Evolutionary conservation across 2,797 vertebrate genomes (phyloP).

Genomic region (Aldrovandia affinis): DNA sequence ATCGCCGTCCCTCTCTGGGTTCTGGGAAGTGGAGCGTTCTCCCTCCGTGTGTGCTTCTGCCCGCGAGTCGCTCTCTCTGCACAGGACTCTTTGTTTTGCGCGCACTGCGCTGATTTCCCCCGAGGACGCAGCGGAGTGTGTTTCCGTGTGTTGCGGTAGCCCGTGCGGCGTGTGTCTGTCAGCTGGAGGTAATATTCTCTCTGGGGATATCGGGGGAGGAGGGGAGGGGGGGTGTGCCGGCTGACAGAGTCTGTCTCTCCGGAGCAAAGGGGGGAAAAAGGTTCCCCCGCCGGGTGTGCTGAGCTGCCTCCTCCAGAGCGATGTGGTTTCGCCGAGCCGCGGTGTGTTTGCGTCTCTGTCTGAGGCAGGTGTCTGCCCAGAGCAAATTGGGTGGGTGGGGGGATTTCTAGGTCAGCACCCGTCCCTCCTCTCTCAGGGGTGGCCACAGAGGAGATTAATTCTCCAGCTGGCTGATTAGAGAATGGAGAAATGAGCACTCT

Average conservation of each 20-base stretch:
- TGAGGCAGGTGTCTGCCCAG: slow-evolving; percentile 27
- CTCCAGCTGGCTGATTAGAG: slow-evolving; percentile 24
- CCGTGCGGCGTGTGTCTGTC: not conserved
- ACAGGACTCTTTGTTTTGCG: not conserved
- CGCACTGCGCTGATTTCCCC: not conserved
- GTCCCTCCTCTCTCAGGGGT: not conserved
- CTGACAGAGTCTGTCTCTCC: not conserved
- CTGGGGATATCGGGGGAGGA: not conserved
- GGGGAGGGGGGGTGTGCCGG: slow-evolving; percentile 10
- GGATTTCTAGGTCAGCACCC: slow-evolving; percentile 29
- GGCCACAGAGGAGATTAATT: slow-evolving; percentile 16
- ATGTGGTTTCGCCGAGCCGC: not conserved
- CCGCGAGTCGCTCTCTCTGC: not conserved
- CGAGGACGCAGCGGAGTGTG: not conserved
- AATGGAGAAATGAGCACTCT: slow-evolving; percentile 15
- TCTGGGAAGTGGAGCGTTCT: not conserved
- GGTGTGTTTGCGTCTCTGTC: slow-evolving; percentile 11
- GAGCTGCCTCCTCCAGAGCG: not conserved
- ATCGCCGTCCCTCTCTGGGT: not conserved
- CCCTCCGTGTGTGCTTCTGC: not conserved
- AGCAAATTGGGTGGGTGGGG: slow-evolving; percentile 14
- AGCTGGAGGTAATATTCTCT: not conserved
- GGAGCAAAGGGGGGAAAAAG: not conserved
- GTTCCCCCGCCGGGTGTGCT: not conserved
- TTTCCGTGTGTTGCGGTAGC: not conserved